Evolutionary conservation across 1,140 invertebrate genomes (phyloP), one percentile per base, ranked within the genome.

Genomic region (Coptotermes formosanus): DNA sequence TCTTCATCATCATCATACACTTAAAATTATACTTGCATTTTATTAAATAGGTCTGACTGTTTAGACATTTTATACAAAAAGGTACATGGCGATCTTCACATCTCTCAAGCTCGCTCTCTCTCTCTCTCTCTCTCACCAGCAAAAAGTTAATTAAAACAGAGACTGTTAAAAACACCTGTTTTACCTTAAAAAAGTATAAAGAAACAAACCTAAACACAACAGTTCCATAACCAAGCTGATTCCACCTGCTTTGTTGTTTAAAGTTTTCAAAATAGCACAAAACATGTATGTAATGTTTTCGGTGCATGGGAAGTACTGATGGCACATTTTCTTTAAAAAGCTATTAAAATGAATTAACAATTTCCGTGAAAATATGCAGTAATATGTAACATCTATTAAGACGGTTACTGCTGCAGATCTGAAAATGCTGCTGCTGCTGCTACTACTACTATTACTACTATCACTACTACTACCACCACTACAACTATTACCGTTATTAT

Each of bases 261-360:
- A 44, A 44, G 7, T 83, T 83, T 83, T 25, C 45, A n/a, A 83
- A 14, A 45, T 43, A 84, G 48, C n/a, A 45, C 21, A 48, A 48
- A 84, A 84, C 44, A 48, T 44, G 48, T 44, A 44, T 16, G 82
- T 82, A 32, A 45, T 44, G 55, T 52, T 52, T 84, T 84, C 32
- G 43, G 83, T 84, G 45, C 83, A 52, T 48, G 45, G 45, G n/a
- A 84, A 84, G 83, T 52, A 52, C 7, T 30, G 45, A 84, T 84
- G 83, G 83, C 83, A 84, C 83, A 84, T 84, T 52, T 52, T 84
- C 30, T 45, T 52, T 84, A 52, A 52, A 83, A 84, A 52, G 44
- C 44, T 52, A 84, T 48, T 30, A 84, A 52, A 14, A 55, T 30
- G 64, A 75, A 30, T 75, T 75, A 38, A 38, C 38, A 38, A 75